Base-by-base conservation (phyloP, 2,888 invertebrate genomes). In the Coenonympha arcania region DNA sequence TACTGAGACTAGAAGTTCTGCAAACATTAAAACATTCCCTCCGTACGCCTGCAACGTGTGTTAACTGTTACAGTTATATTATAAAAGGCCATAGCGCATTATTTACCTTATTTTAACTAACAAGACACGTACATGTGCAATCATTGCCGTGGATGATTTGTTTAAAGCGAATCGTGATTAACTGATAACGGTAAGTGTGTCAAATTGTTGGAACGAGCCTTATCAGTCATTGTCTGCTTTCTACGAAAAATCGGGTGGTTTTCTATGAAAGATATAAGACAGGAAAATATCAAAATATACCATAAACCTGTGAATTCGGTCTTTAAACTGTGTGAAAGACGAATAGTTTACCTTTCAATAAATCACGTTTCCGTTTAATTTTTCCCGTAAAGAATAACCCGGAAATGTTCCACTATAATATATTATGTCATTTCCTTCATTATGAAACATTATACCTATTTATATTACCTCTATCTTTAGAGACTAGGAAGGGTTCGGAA, bases 381-480 rank as follows among this genome's bases (percentile, higher is more conserved):
- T n/a, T n/a, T n/a, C n/a, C n/a, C n/a, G n/a, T n/a, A n/a, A n/a
- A n/a, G 4, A 19, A 9, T 22, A 15, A 15, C 37, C 22, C 22
- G 22, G 37, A 39, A 39, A 39, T 9, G 2, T 15, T 13, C 24
- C 15, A 39, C 22, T 37, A 19, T 2, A n/a, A 4, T 22, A 9
- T 15, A 8, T 4, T 2, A 15, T 22, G 22, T 39, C 13, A 22
- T 39, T 39, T 24, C 39, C 22, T 9, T 24, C 9, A 33, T 4
- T 24, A 39, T 37, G 13, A 22, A 15, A 39, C 22, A 22, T 15
- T 39, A 19, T 20, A 43, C 20, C 15, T 43, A 33, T 43, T 33
- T 22, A 43, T 43, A 6, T 13, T 28, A 43, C 31, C 19, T 19
- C 30, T 31, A 43, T 33, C 13, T 43, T 33, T 20, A 33, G 43